phyloP scores from a whole-genome alignment of 1,140 invertebrate species.

The Cotesia typhae region DNA sequence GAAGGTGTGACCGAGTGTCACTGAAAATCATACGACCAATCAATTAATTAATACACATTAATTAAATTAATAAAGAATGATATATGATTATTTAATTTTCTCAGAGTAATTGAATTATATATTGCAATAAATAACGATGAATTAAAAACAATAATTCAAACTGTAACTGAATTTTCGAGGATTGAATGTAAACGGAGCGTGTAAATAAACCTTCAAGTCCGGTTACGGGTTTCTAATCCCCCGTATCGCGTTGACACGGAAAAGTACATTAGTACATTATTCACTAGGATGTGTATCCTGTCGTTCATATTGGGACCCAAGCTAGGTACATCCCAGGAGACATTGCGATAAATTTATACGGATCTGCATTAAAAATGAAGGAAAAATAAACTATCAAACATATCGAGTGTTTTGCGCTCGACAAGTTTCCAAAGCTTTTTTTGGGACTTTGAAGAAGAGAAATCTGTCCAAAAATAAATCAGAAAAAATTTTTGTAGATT shows the following conservation, averaged over 20 bases:
- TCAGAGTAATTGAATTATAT: background rate
- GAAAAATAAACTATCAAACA: background rate
- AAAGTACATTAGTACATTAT: constrained; percentile 33
- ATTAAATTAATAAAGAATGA: no score
- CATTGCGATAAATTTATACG: background rate
- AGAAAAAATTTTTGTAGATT: no score
- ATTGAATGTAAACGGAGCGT: constrained; percentile 30
- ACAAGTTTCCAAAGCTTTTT: no score
- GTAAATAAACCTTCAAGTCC: constrained; percentile 29
- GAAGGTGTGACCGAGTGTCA: no score
- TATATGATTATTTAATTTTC: no score
- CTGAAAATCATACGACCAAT: no score
- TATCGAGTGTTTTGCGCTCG: background rate
- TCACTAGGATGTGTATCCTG: constrained; percentile 12
- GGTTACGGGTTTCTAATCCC: constrained; percentile 23
- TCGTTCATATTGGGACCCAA: constrained; percentile 23
- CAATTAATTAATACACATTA: no score
- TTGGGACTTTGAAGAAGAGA: no score
- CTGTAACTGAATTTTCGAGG: constrained; percentile 4
- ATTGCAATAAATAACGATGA: background rate
- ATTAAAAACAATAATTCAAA: background rate
- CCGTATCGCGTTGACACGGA: constrained; percentile 23
- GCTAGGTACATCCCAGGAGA: constrained; percentile 1
- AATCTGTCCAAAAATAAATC: no score
- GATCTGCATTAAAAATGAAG: no score